Conservation (phyloP, 2,888 invertebrate species). For the Horisme vitalbata region DNA sequence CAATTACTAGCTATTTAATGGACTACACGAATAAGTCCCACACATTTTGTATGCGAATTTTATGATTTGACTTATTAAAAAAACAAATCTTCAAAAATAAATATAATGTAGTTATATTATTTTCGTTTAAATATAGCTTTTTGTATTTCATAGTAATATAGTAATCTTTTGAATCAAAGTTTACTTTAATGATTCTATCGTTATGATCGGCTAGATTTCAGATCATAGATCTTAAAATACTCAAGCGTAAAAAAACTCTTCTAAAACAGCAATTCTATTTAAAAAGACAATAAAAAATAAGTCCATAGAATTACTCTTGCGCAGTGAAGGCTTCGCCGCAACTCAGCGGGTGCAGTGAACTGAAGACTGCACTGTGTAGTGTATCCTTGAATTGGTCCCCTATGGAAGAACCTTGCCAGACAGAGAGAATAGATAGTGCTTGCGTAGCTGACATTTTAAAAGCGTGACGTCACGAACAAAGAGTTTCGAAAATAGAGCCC, state of each 20-base stretch:
- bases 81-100: too few species aligned
- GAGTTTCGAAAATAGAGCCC: slow-evolving; percentile 17
- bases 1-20: background rate
- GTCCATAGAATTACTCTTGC: slow-evolving; percentile 31
- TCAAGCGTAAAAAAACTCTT: background rate
- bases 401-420: slow-evolving; percentile 61
- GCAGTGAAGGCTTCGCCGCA: slow-evolving; percentile 56
- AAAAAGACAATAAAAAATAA: slow-evolving; percentile 28
- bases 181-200: too few species aligned
- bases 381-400: slow-evolving; percentile 71
- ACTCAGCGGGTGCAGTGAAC: slow-evolving; percentile 71
- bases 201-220: too few species aligned
- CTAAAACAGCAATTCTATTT: background rate
- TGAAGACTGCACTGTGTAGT: slow-evolving; percentile 57
- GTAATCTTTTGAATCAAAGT: too few species aligned
- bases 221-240: too few species aligned
- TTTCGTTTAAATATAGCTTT: background rate
- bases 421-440: slow-evolving; percentile 49
- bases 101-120: too few species aligned
- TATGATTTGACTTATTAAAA: too few species aligned
- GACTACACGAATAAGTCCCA: slow-evolving; percentile 2
- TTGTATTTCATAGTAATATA: too few species aligned
- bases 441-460: slow-evolving; percentile 63
- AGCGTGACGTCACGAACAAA: slow-evolving; percentile 62
- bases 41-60: slow-evolving; percentile 13